These are phyloP conservation scores for Ochropleura leucogaster DNA, from an alignment of 2,888 invertebrate genomes.

Conservation along the genomic window DNA sequence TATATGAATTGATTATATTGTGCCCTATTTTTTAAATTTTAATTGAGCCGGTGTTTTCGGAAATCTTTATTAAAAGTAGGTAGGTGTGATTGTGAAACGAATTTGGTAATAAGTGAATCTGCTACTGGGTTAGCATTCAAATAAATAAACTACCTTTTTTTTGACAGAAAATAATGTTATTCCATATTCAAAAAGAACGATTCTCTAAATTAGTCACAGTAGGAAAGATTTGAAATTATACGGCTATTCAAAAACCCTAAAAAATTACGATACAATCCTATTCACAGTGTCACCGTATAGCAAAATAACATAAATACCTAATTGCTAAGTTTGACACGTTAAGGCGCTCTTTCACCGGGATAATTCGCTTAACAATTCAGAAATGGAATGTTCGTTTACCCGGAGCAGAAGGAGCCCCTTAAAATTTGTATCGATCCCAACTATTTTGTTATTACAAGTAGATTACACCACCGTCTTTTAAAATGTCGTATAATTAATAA, in stretches of 20 bases:
- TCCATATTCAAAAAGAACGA: no score
- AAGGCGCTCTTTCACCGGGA: no score
- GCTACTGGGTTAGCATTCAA: no score
- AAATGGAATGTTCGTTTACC: neutral
- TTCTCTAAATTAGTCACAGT: neutral
- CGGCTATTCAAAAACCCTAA: neutral
- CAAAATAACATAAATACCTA: neutral
- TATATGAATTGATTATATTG: neutral
- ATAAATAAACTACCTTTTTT: no score
- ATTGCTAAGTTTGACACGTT: neutral
- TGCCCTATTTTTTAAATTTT: slow-evolving; percentile 16
- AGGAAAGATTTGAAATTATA: neutral
- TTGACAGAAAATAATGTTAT: no score
- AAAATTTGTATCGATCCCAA: neutral
- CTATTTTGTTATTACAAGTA: neutral
- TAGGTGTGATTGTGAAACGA: neutral
- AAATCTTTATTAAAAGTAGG: neutral
- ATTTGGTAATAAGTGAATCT: neutral
- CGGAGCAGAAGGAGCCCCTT: neutral
- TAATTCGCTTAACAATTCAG: neutral
- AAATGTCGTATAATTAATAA: neutral
- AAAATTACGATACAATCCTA: neutral
- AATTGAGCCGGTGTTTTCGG: slow-evolving; percentile 9
- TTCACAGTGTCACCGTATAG: neutral
- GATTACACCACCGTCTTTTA: neutral